A percentile compares a stretch with the other conserved stretches of the same genome.
phyloP scores from a whole-genome alignment of 2,113 vertebrate species.

The Stigmatopora argus region DNA sequence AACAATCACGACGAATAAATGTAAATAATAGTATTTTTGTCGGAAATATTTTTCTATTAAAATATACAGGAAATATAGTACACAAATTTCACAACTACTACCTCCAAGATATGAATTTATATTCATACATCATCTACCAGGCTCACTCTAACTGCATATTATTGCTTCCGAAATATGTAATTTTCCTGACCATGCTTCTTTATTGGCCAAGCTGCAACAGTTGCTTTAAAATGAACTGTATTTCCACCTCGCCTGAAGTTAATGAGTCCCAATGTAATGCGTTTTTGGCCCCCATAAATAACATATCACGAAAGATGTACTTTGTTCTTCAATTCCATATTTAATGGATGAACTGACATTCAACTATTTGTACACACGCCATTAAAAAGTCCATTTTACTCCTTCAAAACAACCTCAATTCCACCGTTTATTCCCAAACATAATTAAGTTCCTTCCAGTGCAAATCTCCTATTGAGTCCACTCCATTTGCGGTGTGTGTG shows the following conservation, averaged over 20 bases:
- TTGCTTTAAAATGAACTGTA: not conserved
- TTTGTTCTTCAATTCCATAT: not conserved
- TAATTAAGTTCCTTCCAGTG: constrained; percentile 2
- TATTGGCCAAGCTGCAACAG: not conserved
- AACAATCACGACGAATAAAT: too few relatives aligned
- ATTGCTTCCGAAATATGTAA: too few relatives aligned
- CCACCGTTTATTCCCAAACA: not conserved
- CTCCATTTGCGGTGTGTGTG: not conserved
- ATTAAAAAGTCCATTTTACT: not conserved
- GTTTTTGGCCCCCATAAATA: not conserved
- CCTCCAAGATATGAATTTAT: not conserved
- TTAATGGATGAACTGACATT: not conserved
- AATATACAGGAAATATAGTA: too few relatives aligned
- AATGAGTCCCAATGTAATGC: not conserved
- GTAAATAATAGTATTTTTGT: too few relatives aligned
- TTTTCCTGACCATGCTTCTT: too few relatives aligned
- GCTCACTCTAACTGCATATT: too few relatives aligned
- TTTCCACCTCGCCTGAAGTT: not conserved
- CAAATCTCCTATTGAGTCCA: not conserved
- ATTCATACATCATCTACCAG: too few relatives aligned
- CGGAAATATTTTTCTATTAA: too few relatives aligned
- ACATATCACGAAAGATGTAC: not conserved
- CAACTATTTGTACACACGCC: not conserved
- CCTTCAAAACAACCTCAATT: not conserved
- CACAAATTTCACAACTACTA: not conserved